Base-by-base conservation (phyloP, 2,113 vertebrate species). In the Myrmecobius fasciatus region DNA sequence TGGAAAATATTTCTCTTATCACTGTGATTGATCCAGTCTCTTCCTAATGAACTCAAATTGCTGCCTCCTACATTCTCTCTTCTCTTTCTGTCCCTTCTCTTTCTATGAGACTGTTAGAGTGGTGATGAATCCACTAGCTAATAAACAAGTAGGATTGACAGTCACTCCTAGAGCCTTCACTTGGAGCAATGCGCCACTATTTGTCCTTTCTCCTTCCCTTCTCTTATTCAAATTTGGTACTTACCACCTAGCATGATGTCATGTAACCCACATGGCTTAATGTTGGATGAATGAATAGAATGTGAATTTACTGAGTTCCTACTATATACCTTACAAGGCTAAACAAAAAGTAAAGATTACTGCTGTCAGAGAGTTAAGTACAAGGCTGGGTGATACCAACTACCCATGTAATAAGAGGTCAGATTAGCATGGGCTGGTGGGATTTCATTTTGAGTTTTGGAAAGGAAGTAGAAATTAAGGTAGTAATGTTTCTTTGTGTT, bases 391-490 rank as follows among this genome's bases (percentile, higher is more conserved):
- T 48, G 26, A 11, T 36, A 56, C 49, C 89, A 3, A 9, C 51
- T 31, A 47, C 56, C n/a, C 52, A 25, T 3, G 91, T 43, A 11
- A 75, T 36, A 0, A 46, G 49, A 89, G 31, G 0, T 2, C 26
- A 26, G 20, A n/a, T 75, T n/a, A 1, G 11, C 43, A 22, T 47
- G n/a, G 0, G 36, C 7, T 2, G 26, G 89, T 26, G 0, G n/a
- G 0, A 75, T 75, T 75, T n/a, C 14, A 20, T n/a, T 75, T 11
- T 20, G 49, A 83, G n/a, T 7, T 91, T 46, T 53, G 75, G 53
- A 28, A 10, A 49, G 49, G 3, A 60, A 52, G 28, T 46, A 17
- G 31, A 67, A 56, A 11, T 3, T 25, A 52, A 56, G 52, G 2
- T 28, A 26, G 91, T 54, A 53, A 3, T 4, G 43, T 11, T 24